Evolutionary conservation across 1,140 invertebrate genomes (phyloP), one percentile per base, ranked within the genome.

Genomic region (Drosophila murphyi): DNA sequence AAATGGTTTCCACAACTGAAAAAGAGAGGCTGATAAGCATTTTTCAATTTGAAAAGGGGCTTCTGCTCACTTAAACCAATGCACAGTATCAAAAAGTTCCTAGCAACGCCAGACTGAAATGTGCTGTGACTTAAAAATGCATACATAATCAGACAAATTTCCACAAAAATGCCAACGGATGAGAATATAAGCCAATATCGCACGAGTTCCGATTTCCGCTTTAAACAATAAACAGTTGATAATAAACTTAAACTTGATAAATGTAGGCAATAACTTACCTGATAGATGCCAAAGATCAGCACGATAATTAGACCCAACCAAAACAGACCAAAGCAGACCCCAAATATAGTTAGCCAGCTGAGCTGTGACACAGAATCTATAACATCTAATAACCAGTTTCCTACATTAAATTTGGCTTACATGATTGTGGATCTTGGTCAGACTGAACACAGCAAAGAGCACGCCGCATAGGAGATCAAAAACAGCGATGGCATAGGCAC

Each of bases 341-440:
- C 64, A 10, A 87, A 86, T 37, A 86, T 86, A 2, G 68, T 64
- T 3, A 86, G 47, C 82, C 82, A 86, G 52, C 79, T 86, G 3
- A 86, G 12, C 82, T 79, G 45, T 5, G n/a, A 37, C 0, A 2
- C 0, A 3, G 6, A 5, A 8, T 35, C n/a, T 2, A 5, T 0
- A 7, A 6, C 2, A 20, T 20, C 20, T 4, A 34, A 2, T 29
- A 20, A 20, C 20, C 5, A 20, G 2, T 10, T 34, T 39, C 3
- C 2, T 7, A 4, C 3, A 5, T 28, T 1, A n/a, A 35, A n/a
- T 6, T 7, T 8, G 0, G 5, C 78, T 86, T 73, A 86, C 82
- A 45, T 75, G 72, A 31, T 8, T 8, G 5, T 50, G 39, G 3
- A 87, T 43, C 4, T 51, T 62, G 12, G 28, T 20, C 0, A 87